Evolutionary conservation across 2,797 vertebrate genomes (phyloP).

Genomic region (Fistularia commersonii): DNA sequence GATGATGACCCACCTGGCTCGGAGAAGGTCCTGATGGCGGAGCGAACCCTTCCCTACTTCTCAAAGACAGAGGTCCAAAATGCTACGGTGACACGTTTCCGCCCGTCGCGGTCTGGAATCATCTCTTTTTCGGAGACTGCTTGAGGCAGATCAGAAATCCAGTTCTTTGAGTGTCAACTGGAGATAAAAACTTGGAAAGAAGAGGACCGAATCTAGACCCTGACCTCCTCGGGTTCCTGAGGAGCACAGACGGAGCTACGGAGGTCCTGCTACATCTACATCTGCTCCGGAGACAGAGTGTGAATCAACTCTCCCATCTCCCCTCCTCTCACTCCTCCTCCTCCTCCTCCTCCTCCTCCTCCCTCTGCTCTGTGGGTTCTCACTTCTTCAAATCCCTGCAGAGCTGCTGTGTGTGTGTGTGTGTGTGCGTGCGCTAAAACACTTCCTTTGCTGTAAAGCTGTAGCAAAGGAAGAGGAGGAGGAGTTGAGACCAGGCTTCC

Average conservation of each 20-base stretch:
- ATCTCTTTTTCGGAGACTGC: too few relatives aligned
- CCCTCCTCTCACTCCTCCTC: constrained; percentile 34
- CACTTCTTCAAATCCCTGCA: constrained; percentile 60
- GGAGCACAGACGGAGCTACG: constrained; percentile 12
- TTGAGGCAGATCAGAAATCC: too few relatives aligned
- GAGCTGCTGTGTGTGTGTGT: constrained; percentile 22
- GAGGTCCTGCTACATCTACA: constrained; percentile 40
- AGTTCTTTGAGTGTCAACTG: neutral
- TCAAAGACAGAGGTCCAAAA: too few relatives aligned
- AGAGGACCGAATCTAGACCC: constrained; percentile 7
- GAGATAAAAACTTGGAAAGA: neutral
- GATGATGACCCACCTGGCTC: too few relatives aligned
- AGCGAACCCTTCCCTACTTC: too few relatives aligned
- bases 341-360: constrained; percentile 10
- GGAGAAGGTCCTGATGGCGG: too few relatives aligned
- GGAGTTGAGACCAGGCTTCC: constrained; percentile 45
- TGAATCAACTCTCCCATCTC: too few relatives aligned
- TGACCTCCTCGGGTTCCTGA: neutral
- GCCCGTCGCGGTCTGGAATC: too few relatives aligned
- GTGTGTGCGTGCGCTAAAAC: constrained; percentile 27
- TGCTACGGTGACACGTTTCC: too few relatives aligned
- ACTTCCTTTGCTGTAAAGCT: constrained; percentile 56
- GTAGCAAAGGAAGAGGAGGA: constrained; percentile 50
- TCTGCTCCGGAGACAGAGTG: constrained; percentile 32
- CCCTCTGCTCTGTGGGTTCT: constrained; percentile 36